Percentiles rank a stretch among this genome's conserved stretches.
These are phyloP conservation scores for Idaea aversata DNA, from an alignment of 2,888 invertebrate genomes.

Conservation along the genomic window DNA sequence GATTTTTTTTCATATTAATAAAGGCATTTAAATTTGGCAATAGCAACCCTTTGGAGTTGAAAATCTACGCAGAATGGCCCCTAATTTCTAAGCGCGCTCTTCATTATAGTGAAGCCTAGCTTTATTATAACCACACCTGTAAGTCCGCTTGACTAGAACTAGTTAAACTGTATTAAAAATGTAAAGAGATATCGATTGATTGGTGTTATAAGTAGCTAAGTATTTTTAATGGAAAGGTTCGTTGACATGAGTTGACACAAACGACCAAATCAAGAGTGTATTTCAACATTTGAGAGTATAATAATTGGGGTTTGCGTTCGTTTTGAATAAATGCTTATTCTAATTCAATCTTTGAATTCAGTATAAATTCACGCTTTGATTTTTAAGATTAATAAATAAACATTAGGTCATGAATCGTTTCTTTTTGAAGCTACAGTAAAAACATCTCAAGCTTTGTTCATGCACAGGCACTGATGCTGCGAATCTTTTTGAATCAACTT, in stretches of 20 bases:
- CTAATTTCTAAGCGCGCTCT: slow-evolving; percentile 50
- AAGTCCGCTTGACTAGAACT: slow-evolving; percentile 11
- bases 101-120: slow-evolving; percentile 38
- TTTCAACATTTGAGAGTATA: neutral
- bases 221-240: neutral
- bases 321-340: slow-evolving; percentile 13
- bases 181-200: slow-evolving; percentile 20
- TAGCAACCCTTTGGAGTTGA: slow-evolving; percentile 67
- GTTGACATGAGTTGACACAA: neutral
- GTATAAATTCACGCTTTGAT: neutral
- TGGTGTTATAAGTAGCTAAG: slow-evolving; percentile 12
- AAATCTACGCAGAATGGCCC: slow-evolving; percentile 61
- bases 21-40: slow-evolving; percentile 68
- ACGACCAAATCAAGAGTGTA: neutral
- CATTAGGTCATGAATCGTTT: slow-evolving; percentile 2
- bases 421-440: neutral
- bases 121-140: slow-evolving; percentile 41
- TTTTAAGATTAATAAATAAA: slow-evolving; percentile 2
- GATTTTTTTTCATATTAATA: slow-evolving; percentile 51
- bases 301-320: slow-evolving; percentile 10
- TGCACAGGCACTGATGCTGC: neutral
- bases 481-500: neutral
- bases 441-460: slow-evolving; percentile 20
- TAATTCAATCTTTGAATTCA: neutral
- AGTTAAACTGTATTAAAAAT: slow-evolving; percentile 11